Base-by-base conservation (phyloP, 2,888 invertebrate species). In the Clistopyga incitator region DNA sequence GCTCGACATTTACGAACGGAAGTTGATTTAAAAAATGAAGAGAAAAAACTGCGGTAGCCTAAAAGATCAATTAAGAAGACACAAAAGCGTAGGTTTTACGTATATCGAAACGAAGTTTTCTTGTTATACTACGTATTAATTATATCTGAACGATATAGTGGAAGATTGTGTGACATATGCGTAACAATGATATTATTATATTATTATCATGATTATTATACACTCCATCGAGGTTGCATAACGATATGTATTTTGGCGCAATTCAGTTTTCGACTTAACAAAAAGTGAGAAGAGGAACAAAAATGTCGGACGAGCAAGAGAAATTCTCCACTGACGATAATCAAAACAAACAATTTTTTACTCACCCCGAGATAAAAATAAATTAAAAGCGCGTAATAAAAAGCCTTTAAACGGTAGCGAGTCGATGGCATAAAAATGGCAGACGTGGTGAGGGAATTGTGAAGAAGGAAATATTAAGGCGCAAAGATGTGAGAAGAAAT, bases 261-360 rank as follows among this genome's bases (percentile, higher is more conserved):
- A 81, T 71, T 76, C 34, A 38, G 25, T 71, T 72, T 67, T 67
- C 56, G 78, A 74, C 72, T 54, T 38, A 8, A 11, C 38, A 52
- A 45, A 45, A 42, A 52, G 68, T 25, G 54, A 67, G 15, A 68
- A 65, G 59, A 52, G 59, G 70, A 72, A 23, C 34, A 56, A 25
- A 74, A 76, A 25, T 25, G 67, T 59, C 54, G 72, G 29, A 34
- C 52, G 15, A 64, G 59, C 20, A 25, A 65, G 42, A 25, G 68
- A 83, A 74, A 74, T 68, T 75, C 47, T 67, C 67, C 68, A 65
- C 77, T 79, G 81, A 85, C 77, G 78, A 83, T 80, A 86, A 86
- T 86, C 86, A 86, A 86, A 86, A 86, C 34, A 50, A 81, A 65
- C 65, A 81, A 81, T 81, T 81, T 79, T 82, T 65, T 42, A 42